These are phyloP conservation scores for Zonotrichia leucophrys DNA, from an alignment of 2,113 vertebrate genomes.

Conservation along the genomic window DNA sequence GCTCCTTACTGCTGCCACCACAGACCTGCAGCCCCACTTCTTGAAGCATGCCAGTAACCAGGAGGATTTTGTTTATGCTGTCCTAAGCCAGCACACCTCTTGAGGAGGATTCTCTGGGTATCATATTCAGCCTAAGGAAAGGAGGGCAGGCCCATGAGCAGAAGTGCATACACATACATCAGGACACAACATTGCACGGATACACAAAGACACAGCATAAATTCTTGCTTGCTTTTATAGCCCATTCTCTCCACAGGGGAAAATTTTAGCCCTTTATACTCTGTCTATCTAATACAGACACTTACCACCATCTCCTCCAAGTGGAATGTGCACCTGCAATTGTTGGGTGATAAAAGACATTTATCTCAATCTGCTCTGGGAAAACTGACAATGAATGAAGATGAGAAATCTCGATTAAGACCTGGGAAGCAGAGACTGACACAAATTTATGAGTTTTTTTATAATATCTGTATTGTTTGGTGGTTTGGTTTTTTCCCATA, in stretches of 20 bases:
- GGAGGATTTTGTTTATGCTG: not conserved
- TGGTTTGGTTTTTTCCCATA: not conserved
- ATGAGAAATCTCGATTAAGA: constrained; percentile 33
- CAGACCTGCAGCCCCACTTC: not conserved
- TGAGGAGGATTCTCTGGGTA: not conserved
- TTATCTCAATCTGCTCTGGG: constrained; percentile 41
- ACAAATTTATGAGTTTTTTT: constrained; percentile 30
- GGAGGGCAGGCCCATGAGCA: not conserved
- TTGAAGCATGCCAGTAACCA: not conserved
- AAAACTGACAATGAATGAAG: constrained; percentile 39
- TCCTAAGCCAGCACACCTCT: not conserved
- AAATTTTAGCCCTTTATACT: not conserved
- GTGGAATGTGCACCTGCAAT: not conserved
- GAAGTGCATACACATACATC: not conserved
- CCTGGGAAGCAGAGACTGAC: not conserved
- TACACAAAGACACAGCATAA: not conserved
- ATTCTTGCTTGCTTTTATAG: not conserved
- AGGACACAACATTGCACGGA: not conserved
- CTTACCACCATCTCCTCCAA: not conserved
- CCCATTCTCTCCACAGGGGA: not conserved
- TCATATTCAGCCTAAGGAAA: not conserved
- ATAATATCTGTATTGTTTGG: constrained; percentile 7
- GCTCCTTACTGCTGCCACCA: not conserved
- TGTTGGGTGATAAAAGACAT: constrained; percentile 28
- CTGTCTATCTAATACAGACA: not conserved